Evolutionary conservation across 2,888 invertebrate species (phyloP).

Genomic region (Cheilosia vulpina): DNA sequence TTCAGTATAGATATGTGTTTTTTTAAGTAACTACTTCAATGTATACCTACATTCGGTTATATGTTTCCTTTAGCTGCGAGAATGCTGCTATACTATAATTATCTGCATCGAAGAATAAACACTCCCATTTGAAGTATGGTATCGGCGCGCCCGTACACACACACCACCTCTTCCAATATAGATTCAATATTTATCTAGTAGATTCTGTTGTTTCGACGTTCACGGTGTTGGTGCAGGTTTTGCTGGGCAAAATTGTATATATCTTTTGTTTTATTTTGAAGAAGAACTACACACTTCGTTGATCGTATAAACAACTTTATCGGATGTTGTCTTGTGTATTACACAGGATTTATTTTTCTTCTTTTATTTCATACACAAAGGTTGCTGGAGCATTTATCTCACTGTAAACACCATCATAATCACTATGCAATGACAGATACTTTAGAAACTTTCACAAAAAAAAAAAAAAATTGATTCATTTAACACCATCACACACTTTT

Average conservation of each 20-base stretch:
- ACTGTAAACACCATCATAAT: slow-evolving; percentile 21
- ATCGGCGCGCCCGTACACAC: slow-evolving; percentile 12
- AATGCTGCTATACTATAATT: slow-evolving; percentile 13
- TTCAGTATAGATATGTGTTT: background rate
- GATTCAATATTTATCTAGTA: slow-evolving; percentile 52
- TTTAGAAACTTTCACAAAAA: slow-evolving; percentile 37
- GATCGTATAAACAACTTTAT: slow-evolving; percentile 51
- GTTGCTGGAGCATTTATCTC: slow-evolving; percentile 44
- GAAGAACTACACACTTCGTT: slow-evolving; percentile 42
- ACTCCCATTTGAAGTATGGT: slow-evolving; percentile 43
- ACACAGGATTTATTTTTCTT: slow-evolving; percentile 1
- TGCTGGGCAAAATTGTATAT: slow-evolving; percentile 37
- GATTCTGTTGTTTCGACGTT: slow-evolving; percentile 20
- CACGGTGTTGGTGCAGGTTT: background rate
- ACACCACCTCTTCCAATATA: slow-evolving; percentile 17
- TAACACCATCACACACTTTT: slow-evolving; percentile 44
- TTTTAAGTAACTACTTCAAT: background rate
- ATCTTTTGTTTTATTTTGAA: slow-evolving; percentile 19
- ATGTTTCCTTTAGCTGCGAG: slow-evolving; percentile 22
- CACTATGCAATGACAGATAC: slow-evolving; percentile 4
- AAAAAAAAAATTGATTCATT: slow-evolving; percentile 30
- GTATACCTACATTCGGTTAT: slow-evolving; percentile 51
- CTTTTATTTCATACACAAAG: slow-evolving; percentile 7
- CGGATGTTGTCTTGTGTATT: slow-evolving; percentile 50
- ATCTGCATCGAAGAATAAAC: slow-evolving; percentile 37